Base-by-base conservation (phyloP, 2,797 vertebrate genomes). In the Discoglossus pictus region DNA sequence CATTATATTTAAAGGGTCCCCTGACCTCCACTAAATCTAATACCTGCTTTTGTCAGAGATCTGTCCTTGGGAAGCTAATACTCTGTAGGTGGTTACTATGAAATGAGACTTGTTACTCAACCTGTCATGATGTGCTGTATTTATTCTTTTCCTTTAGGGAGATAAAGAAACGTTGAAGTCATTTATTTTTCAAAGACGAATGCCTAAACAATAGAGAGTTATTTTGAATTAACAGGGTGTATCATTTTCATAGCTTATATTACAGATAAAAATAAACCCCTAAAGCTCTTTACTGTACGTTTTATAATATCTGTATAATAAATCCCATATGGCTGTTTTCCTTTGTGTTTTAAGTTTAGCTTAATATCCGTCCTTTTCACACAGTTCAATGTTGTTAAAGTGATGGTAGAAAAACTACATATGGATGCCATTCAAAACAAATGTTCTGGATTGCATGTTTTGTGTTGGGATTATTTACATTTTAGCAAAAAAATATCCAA, bases 31-130 rank as follows among this genome's bases (percentile, higher is more conserved):
- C 43, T 72, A 63, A 56, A 34, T 35, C 21, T 54, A 63, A 31
- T 58, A 2, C 3, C 18, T 61, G 7, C 46, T 75, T 78, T 61
- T 69, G 35, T 59, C 59, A 27, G 53, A 75, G 25, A 38, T 2
- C 0, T 51, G 43, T 50, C 38, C n/a, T 69, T 58, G 52, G 63
- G 43, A 78, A 75, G 73, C 7, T 67, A 47, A 39, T 65, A 16
- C 74, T 76, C 64, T 68, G 55, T 74, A 73, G 44, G 36, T 55
- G 61, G 74, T 61, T 24, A 4, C 27, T 69, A 48, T 58, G 59
- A 78, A 79, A 63, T 74, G 76, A 75, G 9, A 44, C 40, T n/a
- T 65, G 36, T 69, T 53, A 48, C 63, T 43, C 55, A 59, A 34
- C 10, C 68, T 76, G 44, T 66, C 63, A 50, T 27, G 38, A 55